Conservation (phyloP, 2,113 vertebrate species). For the Podocnemis expansa region DNA sequence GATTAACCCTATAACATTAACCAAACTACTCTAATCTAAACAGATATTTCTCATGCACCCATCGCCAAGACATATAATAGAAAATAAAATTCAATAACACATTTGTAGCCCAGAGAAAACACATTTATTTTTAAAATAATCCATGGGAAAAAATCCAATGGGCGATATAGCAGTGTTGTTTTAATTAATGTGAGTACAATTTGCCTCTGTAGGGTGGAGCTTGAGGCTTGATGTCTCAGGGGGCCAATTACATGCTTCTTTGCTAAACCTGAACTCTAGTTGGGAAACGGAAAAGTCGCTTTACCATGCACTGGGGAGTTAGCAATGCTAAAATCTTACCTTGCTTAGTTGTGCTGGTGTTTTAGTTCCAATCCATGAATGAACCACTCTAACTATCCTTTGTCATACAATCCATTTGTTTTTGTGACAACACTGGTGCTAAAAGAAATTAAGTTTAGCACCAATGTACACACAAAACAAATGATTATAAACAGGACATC, state of each 20-base stretch:
- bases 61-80: background rate
- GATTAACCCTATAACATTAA: background rate
- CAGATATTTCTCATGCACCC: background rate
- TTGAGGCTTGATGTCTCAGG: background rate
- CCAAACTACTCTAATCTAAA: background rate
- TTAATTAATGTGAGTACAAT: background rate
- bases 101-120: background rate
- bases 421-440: too few relatives aligned
- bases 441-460: too few relatives aligned
- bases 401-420: background rate
- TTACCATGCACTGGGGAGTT: accelerated
- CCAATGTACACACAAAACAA: too few relatives aligned
- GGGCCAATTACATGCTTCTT: background rate
- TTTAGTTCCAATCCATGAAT: background rate
- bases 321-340: background rate
- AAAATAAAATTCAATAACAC: background rate
- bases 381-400: background rate
- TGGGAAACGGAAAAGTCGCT: background rate
- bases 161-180: background rate
- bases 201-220: background rate
- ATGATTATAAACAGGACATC: too few relatives aligned
- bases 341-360: background rate
- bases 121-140: background rate
- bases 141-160: background rate
- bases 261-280: constrained; percentile 10